These are phyloP conservation scores for Carassius carassius DNA, from an alignment of 2,113 vertebrate genomes.

Conservation along the genomic window DNA sequence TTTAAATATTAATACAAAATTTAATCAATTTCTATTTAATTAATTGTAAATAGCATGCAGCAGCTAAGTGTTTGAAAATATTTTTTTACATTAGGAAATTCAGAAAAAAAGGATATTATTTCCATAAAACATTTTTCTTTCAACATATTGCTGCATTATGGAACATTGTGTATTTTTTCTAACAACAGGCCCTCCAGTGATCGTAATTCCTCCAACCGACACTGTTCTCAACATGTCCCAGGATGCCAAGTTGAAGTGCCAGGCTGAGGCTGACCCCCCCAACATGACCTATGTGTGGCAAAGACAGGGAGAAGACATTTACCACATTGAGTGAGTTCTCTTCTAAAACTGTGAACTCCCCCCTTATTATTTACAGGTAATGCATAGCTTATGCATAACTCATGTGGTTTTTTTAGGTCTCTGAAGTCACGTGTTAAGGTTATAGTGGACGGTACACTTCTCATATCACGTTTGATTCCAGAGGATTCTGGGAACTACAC, in stretches of 20 bases:
- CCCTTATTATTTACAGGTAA: not conserved
- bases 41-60: not conserved
- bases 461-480: conserved; percentile 78
- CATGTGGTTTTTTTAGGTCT: conserved; percentile 68
- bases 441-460: conserved; percentile 90
- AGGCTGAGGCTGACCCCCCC: conserved; percentile 86
- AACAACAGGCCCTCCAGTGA: conserved; percentile 82
- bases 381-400: not conserved
- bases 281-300: conserved; percentile 97
- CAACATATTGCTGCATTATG: not conserved
- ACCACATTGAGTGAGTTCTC: conserved; percentile 82
- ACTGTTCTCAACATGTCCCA: conserved; percentile 85
- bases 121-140: too few relatives aligned
- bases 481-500: conserved; percentile 88
- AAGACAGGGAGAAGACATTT: conserved; percentile 81
- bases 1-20: not conserved
- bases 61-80: not conserved
- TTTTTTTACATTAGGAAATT: too few relatives aligned
- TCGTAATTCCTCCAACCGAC: conserved; percentile 83
- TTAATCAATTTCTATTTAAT: not conserved
- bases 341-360: not conserved
- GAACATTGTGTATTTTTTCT: not conserved
- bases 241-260: conserved; percentile 84
- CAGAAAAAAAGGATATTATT: too few relatives aligned
- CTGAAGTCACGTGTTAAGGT: conserved; percentile 89